Conservation (phyloP, 2,113 vertebrate species). For the Phyllopteryx taeniolatus region DNA sequence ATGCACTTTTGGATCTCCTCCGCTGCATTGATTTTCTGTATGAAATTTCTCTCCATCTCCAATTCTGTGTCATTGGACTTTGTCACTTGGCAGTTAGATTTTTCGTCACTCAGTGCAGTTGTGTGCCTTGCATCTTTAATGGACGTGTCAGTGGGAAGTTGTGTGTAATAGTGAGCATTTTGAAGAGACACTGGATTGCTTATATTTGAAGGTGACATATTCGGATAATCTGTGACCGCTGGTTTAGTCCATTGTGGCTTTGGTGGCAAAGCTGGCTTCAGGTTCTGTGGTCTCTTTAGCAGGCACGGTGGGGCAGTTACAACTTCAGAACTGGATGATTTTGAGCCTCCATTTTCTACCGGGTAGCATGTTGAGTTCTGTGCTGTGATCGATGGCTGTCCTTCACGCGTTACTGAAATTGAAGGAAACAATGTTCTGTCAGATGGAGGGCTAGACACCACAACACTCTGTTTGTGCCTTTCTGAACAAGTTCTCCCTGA, state of each 20-base stretch:
- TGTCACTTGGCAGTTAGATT: slow-evolving; percentile 18
- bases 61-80: slow-evolving; percentile 6
- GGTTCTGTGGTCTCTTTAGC: slow-evolving; percentile 48
- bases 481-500: slow-evolving; percentile 77
- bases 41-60: slow-evolving; percentile 58
- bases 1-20: slow-evolving; percentile 59
- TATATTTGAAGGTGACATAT: slow-evolving; percentile 49
- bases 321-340: slow-evolving; percentile 35
- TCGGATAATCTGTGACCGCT: slow-evolving; percentile 24
- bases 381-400: slow-evolving; percentile 57
- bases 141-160: background rate
- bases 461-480: slow-evolving; percentile 75
- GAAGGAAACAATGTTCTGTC: slow-evolving; percentile 86
- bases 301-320: slow-evolving; percentile 43
- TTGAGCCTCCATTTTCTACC: slow-evolving; percentile 54
- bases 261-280: slow-evolving; percentile 65
- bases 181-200: slow-evolving; percentile 28
- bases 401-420: slow-evolving; percentile 88
- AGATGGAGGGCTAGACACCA: slow-evolving; percentile 74
- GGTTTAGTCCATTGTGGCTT: slow-evolving; percentile 66
- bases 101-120: slow-evolving; percentile 1
- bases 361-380: slow-evolving; percentile 52
- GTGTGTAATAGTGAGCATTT: slow-evolving; percentile 28
- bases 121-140: slow-evolving; percentile 17
- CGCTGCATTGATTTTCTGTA: slow-evolving; percentile 61